These are phyloP conservation scores for Pongo abelii DNA, from an alignment of 2,113 vertebrate genomes.

Conservation along the genomic window DNA sequence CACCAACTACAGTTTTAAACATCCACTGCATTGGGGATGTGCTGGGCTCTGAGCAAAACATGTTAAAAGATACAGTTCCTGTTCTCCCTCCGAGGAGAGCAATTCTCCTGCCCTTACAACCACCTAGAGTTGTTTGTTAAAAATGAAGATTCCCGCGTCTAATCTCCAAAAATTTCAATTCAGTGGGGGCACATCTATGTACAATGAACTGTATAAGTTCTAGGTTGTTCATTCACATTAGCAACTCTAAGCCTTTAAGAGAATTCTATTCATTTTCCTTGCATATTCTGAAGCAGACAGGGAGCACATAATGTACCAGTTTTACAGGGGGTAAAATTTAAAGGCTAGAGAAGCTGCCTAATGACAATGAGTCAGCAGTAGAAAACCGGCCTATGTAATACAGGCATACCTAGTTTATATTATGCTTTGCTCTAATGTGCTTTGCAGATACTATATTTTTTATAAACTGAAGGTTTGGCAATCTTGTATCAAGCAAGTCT, in stretches of 20 bases:
- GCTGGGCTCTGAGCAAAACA: neutral
- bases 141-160: neutral
- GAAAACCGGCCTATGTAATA: neutral
- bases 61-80: neutral
- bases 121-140: neutral
- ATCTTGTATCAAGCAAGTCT: neutral
- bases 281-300: neutral
- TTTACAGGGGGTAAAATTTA: neutral
- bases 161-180: neutral
- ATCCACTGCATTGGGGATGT: neutral
- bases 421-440: neutral
- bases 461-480: neutral
- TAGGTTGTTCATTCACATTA: neutral
- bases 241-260: constrained; percentile 1
- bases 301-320: neutral
- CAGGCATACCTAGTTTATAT: neutral
- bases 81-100: neutral
- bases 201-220: neutral
- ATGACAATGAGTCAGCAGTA: neutral
- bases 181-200: neutral
- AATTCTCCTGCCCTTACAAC: neutral
- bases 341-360: neutral
- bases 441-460: neutral
- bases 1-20: neutral
- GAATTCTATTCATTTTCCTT: constrained; percentile 12